Conservation (phyloP, 2,888 invertebrate genomes). For the Dione juno region DNA sequence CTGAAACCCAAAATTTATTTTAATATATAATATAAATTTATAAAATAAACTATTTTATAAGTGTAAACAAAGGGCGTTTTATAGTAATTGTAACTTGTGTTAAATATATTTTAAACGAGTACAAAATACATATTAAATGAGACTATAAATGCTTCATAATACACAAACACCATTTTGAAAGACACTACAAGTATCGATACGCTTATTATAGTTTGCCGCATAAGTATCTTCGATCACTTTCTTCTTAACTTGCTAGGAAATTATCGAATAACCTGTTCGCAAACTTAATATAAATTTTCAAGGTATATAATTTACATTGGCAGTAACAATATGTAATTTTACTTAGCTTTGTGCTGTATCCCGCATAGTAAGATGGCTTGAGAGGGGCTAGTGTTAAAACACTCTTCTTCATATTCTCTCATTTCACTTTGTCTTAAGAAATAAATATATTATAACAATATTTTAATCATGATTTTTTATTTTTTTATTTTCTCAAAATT, state of each 20-base stretch:
- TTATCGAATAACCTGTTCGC: conserved; percentile 1
- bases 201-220: conserved; percentile 6
- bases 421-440: too few relatives aligned
- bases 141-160: conserved; percentile 9
- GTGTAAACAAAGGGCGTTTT: neutral
- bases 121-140: neutral
- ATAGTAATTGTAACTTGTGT: neutral
- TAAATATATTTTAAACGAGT: conserved; percentile 5
- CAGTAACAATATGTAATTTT: neutral
- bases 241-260: neutral
- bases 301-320: neutral
- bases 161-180: conserved; percentile 15
- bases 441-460: too few relatives aligned
- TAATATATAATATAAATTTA: neutral
- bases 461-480: neutral
- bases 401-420: neutral
- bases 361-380: neutral
- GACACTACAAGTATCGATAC: conserved; percentile 3
- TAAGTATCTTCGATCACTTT: conserved; percentile 5
- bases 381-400: neutral
- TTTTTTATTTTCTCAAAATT: neutral
- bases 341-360: too few relatives aligned
- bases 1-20: neutral
- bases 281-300: neutral
- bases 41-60: neutral